A percentile compares a stretch with the other conserved stretches of the same genome.
phyloP scores from a whole-genome alignment of 2,888 invertebrate genomes.

The Latrodectus hesperus region DNA sequence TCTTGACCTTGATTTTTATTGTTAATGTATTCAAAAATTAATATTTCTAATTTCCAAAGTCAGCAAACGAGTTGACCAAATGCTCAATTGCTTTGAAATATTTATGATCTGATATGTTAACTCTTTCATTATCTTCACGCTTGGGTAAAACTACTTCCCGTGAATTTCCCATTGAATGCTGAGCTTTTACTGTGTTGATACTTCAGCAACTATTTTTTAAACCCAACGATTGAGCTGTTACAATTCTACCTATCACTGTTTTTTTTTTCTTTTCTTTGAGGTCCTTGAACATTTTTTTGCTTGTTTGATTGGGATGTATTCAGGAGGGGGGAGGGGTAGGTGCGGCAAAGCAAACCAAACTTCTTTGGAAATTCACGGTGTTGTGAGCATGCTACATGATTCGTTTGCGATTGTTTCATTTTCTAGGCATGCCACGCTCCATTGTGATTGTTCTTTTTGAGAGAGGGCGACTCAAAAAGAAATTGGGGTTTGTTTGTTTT shows the following conservation, averaged over 20 bases:
- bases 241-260: not conserved
- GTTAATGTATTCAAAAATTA: no score
- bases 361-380: not conserved
- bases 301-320: not conserved
- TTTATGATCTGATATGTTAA: no score
- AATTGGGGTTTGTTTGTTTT: no score
- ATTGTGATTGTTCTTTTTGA: conserved; percentile 11
- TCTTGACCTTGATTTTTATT: no score
- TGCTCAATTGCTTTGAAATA: no score
- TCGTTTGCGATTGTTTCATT: conserved; percentile 15
- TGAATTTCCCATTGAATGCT: no score
- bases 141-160: no score
- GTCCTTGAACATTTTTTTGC: not conserved
- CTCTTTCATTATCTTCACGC: no score
- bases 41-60: no score
- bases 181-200: no score
- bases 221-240: not conserved
- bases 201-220: no score
- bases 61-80: no score
- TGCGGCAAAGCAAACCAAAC: not conserved
- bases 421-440: conserved; percentile 2
- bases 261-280: not conserved
- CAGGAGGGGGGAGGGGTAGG: not conserved
- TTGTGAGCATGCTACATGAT: not conserved
- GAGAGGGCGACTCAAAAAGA: conserved; percentile 22